Conservation (phyloP, 30 jellyfish, hydroid and myxozoan species). For the Clytia hemisphaerica region DNA sequence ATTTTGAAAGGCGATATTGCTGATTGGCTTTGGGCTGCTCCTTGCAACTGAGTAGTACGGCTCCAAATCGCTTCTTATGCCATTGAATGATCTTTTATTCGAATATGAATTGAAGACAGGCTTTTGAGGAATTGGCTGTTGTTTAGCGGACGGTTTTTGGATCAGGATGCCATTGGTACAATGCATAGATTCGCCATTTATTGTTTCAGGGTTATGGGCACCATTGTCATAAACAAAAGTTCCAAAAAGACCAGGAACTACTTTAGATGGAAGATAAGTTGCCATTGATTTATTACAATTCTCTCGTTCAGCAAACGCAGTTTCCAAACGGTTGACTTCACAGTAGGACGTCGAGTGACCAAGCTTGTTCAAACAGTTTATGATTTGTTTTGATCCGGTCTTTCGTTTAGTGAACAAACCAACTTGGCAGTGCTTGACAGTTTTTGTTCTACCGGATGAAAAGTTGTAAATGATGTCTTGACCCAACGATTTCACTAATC, state of each 20-base stretch:
- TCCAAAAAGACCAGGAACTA: slow-evolving; percentile 7
- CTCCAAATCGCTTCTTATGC: not conserved
- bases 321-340: slow-evolving; percentile 9
- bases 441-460: slow-evolving; percentile 16
- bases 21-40: not conserved
- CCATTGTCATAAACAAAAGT: slow-evolving; percentile 35
- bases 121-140: not conserved
- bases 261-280: not conserved
- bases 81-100: not conserved
- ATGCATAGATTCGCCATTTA: slow-evolving; percentile 25
- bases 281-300: not conserved
- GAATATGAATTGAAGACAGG: not conserved
- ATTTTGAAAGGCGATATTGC: not conserved
- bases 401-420: slow-evolving; percentile 13
- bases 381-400: slow-evolving; percentile 34
- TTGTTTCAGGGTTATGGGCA: slow-evolving; percentile 34
- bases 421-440: slow-evolving; percentile 16
- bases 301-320: slow-evolving; percentile 18
- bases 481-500: slow-evolving; percentile 19
- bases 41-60: not conserved
- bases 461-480: slow-evolving; percentile 22
- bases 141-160: not conserved
- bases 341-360: slow-evolving; percentile 31
- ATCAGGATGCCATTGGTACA: slow-evolving; percentile 25
- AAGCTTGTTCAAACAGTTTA: slow-evolving; percentile 21